Conservation (phyloP, 2,888 invertebrate species). For the Hypercompe scribonia region DNA sequence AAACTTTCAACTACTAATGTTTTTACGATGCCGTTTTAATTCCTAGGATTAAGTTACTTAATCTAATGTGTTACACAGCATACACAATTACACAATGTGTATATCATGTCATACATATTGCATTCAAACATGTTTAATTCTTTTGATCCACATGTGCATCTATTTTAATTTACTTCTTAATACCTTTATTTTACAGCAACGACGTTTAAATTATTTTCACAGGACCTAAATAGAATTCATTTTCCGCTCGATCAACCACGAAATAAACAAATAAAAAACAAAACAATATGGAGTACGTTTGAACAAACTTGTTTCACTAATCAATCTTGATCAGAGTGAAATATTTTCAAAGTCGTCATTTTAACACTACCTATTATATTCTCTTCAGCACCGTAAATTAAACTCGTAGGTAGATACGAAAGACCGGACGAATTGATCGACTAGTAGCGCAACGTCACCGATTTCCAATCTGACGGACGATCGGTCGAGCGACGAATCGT, state of each 20-base stretch:
- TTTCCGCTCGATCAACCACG: not conserved
- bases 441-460: slow-evolving; percentile 57
- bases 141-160: not conserved
- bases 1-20: slow-evolving; percentile 42
- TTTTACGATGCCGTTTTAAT: slow-evolving; percentile 40
- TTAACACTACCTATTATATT: slow-evolving; percentile 81
- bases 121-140: not conserved
- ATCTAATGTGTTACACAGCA: not conserved
- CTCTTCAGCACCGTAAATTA: slow-evolving; percentile 82
- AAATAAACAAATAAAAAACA: not conserved
- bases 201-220: not conserved
- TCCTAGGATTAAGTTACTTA: slow-evolving; percentile 1
- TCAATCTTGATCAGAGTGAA: slow-evolving; percentile 36
- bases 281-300: not conserved
- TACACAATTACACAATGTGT: not conserved
- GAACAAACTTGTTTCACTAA: not conserved
- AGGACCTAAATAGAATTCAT: not conserved
- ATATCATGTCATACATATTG: not conserved
- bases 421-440: slow-evolving; percentile 61
- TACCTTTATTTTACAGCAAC: not conserved
- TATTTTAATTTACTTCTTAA: not conserved
- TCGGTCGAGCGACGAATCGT: slow-evolving; percentile 49
- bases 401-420: slow-evolving; percentile 72
- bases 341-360: slow-evolving; percentile 67
- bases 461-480: slow-evolving; percentile 54